Evolutionary conservation across 2,113 vertebrate genomes (phyloP).

Genomic region (Sorex fumeus): DNA sequence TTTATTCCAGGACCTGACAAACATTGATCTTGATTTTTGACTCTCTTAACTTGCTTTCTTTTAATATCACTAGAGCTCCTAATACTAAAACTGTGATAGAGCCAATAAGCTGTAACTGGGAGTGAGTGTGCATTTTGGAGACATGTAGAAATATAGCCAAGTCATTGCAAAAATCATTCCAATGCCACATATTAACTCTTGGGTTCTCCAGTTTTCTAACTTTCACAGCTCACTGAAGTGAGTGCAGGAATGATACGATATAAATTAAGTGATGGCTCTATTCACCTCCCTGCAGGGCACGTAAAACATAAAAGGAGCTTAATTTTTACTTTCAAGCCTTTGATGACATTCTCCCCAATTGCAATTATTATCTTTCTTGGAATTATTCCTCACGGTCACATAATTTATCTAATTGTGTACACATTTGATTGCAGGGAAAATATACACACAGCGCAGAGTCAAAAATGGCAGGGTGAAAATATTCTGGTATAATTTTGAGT

Average conservation of each 20-base stretch:
- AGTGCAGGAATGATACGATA: neutral
- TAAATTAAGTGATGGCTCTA: neutral
- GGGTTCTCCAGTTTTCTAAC: neutral
- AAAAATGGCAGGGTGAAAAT: slow-evolving; percentile 14
- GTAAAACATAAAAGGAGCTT: slow-evolving; percentile 26
- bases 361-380: slow-evolving; percentile 45
- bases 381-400: neutral
- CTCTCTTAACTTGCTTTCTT: no score
- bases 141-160: neutral
- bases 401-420: slow-evolving; percentile 11
- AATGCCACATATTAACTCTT: neutral
- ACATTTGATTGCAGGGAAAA: slow-evolving; percentile 29
- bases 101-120: neutral
- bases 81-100: slow-evolving; percentile 25
- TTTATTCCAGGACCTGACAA: neutral
- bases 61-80: neutral
- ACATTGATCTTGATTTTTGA: neutral
- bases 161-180: neutral
- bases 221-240: neutral
- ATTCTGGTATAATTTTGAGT: slow-evolving; percentile 28
- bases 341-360: slow-evolving; percentile 27
- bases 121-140: neutral
- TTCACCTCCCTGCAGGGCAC: neutral
- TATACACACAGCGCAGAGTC: neutral
- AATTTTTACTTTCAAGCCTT: slow-evolving; percentile 42